phyloP scores from a whole-genome alignment of 1,140 invertebrate species.

The Agrilus planipennis region DNA sequence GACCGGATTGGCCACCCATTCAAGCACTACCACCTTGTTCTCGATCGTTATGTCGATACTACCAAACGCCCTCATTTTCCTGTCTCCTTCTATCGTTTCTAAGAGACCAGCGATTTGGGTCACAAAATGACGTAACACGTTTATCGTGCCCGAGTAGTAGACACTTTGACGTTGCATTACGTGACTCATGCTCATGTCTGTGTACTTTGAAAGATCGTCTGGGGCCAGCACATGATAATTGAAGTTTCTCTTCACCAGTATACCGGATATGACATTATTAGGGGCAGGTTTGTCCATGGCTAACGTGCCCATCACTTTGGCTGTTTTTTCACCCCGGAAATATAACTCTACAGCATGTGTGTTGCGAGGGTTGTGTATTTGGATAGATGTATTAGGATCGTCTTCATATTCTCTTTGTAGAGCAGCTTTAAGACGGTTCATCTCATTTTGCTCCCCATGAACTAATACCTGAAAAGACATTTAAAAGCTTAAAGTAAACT shows the following conservation, averaged over 20 bases:
- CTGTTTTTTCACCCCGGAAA: constrained; percentile 95
- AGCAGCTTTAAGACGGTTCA: constrained; percentile 90
- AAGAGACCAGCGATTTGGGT: constrained; percentile 57
- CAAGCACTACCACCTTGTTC: constrained; percentile 66
- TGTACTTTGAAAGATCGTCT: constrained; percentile 86
- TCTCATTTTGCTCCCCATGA: constrained; percentile 98
- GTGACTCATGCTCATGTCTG: constrained; percentile 85
- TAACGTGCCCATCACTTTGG: constrained; percentile 90
- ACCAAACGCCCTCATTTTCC: constrained; percentile 62
- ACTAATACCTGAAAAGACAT: constrained; percentile 61
- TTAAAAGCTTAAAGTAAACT: no score
- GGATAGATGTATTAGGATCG: constrained; percentile 73
- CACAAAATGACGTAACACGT: constrained; percentile 73
- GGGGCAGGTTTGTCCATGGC: constrained; percentile 73
- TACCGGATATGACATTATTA: constrained; percentile 73
- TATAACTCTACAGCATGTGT: constrained; percentile 86
- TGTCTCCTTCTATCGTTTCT: constrained; percentile 57
- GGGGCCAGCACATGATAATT: constrained; percentile 94
- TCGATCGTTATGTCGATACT: constrained; percentile 76
- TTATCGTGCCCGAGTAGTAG: constrained; percentile 67
- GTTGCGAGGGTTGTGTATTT: constrained; percentile 93
- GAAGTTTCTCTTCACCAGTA: constrained; percentile 95
- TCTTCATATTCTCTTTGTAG: constrained; percentile 91
- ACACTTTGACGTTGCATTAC: constrained; percentile 86
- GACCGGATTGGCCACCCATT: constrained; percentile 89